phyloP scores from a whole-genome alignment of 2,113 vertebrate genomes.

The Phocoena phocoena region DNA sequence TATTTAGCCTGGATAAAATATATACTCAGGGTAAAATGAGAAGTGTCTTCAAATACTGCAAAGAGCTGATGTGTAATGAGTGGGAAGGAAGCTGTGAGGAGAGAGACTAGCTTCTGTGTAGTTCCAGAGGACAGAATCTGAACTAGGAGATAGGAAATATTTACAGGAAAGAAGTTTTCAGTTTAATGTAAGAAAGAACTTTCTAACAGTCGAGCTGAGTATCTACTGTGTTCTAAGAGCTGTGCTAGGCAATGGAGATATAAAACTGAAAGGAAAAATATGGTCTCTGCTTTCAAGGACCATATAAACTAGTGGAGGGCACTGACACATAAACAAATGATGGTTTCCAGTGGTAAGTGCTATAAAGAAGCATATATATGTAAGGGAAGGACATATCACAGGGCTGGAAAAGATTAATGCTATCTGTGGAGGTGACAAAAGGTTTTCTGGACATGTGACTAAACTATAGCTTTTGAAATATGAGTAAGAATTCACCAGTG shows the following conservation, averaged over 20 bases:
- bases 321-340: neutral
- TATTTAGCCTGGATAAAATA: neutral
- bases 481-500: neutral
- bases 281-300: neutral
- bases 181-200: neutral
- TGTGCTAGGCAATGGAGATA: neutral
- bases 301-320: neutral
- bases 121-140: neutral
- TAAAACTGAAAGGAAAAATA: neutral
- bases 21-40: neutral
- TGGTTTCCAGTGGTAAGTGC: neutral
- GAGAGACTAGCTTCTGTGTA: neutral
- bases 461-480: conserved; percentile 14
- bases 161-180: conserved; percentile 19
- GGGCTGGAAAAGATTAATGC: neutral
- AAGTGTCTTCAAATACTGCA: neutral
- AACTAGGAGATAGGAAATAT: neutral
- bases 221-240: neutral
- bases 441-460: neutral
- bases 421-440: neutral
- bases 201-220: neutral
- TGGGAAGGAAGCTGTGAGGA: neutral
- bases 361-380: neutral
- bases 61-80: neutral
- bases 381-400: neutral